Evolutionary conservation across 2,113 vertebrate genomes (phyloP).

Genomic region (Phrynocephalus versicolor): DNA sequence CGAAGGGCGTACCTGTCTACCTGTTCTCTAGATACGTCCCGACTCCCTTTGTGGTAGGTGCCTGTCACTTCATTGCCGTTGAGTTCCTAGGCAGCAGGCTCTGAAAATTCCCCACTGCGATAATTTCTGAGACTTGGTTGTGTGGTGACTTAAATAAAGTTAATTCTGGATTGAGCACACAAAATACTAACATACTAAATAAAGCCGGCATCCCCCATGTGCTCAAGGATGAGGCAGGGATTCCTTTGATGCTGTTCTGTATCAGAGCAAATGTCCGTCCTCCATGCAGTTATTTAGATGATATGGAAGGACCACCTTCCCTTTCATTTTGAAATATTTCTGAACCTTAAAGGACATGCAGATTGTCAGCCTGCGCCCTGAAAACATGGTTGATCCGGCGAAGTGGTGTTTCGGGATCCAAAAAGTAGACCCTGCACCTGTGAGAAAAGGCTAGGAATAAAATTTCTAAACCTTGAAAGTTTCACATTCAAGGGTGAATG

Average conservation of each 20-base stretch:
- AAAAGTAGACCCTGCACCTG: no score
- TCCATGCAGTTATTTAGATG: background rate
- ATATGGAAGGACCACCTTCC: background rate
- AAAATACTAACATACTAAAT: background rate
- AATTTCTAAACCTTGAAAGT: no score
- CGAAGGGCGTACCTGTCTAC: slow-evolving; percentile 84
- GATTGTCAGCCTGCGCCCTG: no score
- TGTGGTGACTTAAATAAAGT: background rate
- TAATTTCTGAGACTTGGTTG: background rate
- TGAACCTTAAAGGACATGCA: no score
- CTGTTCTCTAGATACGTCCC: slow-evolving; percentile 92
- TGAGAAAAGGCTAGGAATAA: no score
- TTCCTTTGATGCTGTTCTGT: background rate
- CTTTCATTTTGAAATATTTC: background rate
- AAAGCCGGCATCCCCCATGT: background rate
- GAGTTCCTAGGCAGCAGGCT: no score
- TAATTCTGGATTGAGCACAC: background rate
- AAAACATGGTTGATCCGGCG: no score
- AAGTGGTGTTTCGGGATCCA: no score
- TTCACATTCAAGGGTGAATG: no score
- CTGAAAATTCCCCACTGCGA: background rate
- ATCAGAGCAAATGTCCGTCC: no score
- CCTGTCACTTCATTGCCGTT: background rate
- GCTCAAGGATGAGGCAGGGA: background rate
- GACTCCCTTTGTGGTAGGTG: slow-evolving; percentile 94